phyloP scores from a whole-genome alignment of 1,140 invertebrate species.

The Bombus balteatus region DNA sequence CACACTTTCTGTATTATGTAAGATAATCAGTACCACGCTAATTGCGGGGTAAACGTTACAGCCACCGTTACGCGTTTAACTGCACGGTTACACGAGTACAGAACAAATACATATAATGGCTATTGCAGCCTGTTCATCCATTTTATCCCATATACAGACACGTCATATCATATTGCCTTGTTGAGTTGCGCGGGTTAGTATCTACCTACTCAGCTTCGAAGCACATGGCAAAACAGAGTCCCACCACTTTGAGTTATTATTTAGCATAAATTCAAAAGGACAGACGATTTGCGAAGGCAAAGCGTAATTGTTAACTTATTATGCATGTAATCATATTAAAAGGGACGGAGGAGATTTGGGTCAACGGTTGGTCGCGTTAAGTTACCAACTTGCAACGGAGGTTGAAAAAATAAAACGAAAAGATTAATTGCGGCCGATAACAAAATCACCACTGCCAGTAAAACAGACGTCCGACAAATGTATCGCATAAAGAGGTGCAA shows the following conservation, averaged over 20 bases:
- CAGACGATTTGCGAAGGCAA: background rate
- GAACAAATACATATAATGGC: slow-evolving; percentile 33
- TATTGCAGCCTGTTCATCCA: slow-evolving; percentile 11
- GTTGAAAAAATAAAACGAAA: background rate
- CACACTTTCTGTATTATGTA: slow-evolving; percentile 14
- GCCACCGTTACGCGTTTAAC: slow-evolving; percentile 26
- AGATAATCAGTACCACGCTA: slow-evolving; percentile 27
- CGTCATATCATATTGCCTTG: slow-evolving; percentile 1
- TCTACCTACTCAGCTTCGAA: slow-evolving; percentile 7
- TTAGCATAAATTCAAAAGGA: background rate
- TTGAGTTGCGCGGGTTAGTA: background rate
- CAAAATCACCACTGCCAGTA: background rate
- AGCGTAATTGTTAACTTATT: background rate
- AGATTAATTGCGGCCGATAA: background rate
- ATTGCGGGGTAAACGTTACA: slow-evolving; percentile 15
- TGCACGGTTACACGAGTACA: slow-evolving; percentile 9
- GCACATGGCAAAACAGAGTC: background rate
- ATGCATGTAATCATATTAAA: background rate
- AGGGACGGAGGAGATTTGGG: too few species aligned
- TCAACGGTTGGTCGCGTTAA: background rate
- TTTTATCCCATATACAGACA: slow-evolving; percentile 5
- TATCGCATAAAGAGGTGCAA: slow-evolving; percentile 6
- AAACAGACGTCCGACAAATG: background rate
- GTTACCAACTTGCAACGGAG: background rate
- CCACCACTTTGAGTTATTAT: background rate